Percentiles rank a stretch among this genome's conserved stretches.
Evolutionary conservation across 2,113 vertebrate species (phyloP).

Genomic region (Chionodraco myersi): DNA sequence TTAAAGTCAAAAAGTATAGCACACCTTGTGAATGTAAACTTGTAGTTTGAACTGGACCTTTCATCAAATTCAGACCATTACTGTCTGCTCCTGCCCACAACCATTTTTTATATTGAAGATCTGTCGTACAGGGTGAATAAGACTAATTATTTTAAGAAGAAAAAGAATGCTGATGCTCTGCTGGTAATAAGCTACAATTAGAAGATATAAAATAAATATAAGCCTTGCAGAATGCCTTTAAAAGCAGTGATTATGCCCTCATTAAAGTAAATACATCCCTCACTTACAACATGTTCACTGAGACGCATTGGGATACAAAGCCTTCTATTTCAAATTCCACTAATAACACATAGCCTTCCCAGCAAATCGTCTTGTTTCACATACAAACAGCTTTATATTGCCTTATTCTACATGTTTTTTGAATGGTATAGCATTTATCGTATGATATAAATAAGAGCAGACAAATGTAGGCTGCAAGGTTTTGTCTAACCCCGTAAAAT

Average conservation of each 20-base stretch:
- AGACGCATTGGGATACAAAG: background rate
- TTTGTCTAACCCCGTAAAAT: too few relatives aligned
- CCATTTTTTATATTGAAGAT: slow-evolving; percentile 9
- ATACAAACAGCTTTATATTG: background rate
- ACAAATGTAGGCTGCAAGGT: background rate
- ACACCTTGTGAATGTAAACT: background rate
- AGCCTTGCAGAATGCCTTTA: slow-evolving; percentile 32
- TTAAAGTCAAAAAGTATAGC: background rate
- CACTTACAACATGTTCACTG: slow-evolving; percentile 20
- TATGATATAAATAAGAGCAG: background rate
- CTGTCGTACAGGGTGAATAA: slow-evolving; percentile 8
- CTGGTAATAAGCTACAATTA: slow-evolving; percentile 6
- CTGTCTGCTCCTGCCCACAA: background rate
- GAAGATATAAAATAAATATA: slow-evolving; percentile 19
- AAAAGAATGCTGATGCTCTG: background rate
- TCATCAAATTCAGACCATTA: background rate
- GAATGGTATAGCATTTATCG: too few relatives aligned
- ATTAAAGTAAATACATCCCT: slow-evolving; percentile 46
- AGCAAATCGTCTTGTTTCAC: background rate
- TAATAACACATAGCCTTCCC: background rate
- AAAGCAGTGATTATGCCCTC: slow-evolving; percentile 27
- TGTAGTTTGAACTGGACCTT: background rate
- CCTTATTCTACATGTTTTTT: too few relatives aligned
- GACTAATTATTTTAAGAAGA: background rate
- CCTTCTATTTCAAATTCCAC: slow-evolving; percentile 29